Evolutionary conservation across 2,888 invertebrate species (phyloP).

Genomic region (Hermodice carunculata): DNA sequence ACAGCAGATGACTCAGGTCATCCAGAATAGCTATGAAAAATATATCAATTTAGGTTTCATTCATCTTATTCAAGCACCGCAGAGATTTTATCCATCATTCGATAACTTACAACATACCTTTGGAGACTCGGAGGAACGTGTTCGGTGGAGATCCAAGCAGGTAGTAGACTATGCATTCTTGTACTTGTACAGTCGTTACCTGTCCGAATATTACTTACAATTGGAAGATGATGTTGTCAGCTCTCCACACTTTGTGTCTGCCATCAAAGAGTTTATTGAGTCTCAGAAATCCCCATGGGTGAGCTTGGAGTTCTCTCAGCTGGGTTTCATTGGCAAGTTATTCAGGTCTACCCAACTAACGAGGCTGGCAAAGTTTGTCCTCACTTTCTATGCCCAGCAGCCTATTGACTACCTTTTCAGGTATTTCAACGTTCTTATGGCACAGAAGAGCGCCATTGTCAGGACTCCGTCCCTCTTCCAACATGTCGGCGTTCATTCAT

Average conservation of each 20-base stretch:
- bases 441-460: constrained; percentile 9
- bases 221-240: constrained; percentile 69
- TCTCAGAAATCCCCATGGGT: constrained; percentile 20
- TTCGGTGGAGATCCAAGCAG: constrained; percentile 69
- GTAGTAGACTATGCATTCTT: constrained; percentile 69
- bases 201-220: constrained; percentile 66
- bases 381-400: constrained; percentile 15
- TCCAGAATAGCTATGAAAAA: neutral
- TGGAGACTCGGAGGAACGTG: constrained; percentile 61
- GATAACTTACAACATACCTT: constrained; percentile 47
- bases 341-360: neutral
- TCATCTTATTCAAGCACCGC: neutral
- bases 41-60: constrained; percentile 12
- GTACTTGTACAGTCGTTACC: constrained; percentile 55
- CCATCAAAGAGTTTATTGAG: constrained; percentile 58
- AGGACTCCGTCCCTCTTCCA: constrained; percentile 17
- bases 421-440: constrained; percentile 17
- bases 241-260: constrained; percentile 57
- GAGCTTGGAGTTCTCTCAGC: constrained; percentile 10
- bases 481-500: constrained; percentile 12
- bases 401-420: constrained; percentile 15
- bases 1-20: neutral
- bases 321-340: constrained; percentile 21
- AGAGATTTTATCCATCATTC: constrained; percentile 7
- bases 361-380: constrained; percentile 11